Evolutionary conservation across 2,888 invertebrate genomes (phyloP).

Genomic region (Ypsolopha sequella): DNA sequence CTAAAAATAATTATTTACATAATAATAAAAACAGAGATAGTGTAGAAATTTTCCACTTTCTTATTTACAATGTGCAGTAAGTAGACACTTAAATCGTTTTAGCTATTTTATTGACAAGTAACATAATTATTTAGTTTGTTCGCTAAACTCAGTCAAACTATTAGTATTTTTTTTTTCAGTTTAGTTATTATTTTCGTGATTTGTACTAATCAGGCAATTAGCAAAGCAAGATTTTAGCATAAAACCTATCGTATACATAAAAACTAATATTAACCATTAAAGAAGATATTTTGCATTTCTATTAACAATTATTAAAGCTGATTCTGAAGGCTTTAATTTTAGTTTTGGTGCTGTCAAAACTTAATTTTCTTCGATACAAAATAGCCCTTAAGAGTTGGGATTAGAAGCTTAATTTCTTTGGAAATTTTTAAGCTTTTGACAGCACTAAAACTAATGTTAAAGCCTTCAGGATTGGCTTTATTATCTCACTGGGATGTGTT

Average conservation of each 20-base stretch:
- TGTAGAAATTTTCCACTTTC: slow-evolving; percentile 18
- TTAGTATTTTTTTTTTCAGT: neutral
- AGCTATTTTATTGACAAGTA: slow-evolving; percentile 1
- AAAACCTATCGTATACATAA: slow-evolving; percentile 2
- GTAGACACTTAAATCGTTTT: slow-evolving; percentile 5
- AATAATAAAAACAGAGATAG: slow-evolving; percentile 52
- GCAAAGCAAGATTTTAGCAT: slow-evolving; percentile 29
- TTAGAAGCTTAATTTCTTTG: too few relatives aligned
- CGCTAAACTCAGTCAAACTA: neutral
- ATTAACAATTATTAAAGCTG: too few relatives aligned
- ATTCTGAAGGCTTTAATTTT: too few relatives aligned
- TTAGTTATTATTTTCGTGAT: slow-evolving; percentile 10
- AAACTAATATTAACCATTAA: neutral
- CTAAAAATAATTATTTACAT: slow-evolving; percentile 51
- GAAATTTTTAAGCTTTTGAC: too few relatives aligned
- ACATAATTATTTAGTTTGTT: neutral
- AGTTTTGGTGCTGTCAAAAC: too few relatives aligned
- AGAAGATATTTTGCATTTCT: neutral
- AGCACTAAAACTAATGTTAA: too few relatives aligned
- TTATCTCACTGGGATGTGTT: neutral
- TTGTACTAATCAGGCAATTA: slow-evolving; percentile 68
- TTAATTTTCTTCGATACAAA: too few relatives aligned
- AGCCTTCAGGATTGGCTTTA: too few relatives aligned
- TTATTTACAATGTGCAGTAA: too few relatives aligned
- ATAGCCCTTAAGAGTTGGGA: too few relatives aligned